phyloP scores from a whole-genome alignment of 2,797 vertebrate genomes.

The Fistularia commersonii region DNA sequence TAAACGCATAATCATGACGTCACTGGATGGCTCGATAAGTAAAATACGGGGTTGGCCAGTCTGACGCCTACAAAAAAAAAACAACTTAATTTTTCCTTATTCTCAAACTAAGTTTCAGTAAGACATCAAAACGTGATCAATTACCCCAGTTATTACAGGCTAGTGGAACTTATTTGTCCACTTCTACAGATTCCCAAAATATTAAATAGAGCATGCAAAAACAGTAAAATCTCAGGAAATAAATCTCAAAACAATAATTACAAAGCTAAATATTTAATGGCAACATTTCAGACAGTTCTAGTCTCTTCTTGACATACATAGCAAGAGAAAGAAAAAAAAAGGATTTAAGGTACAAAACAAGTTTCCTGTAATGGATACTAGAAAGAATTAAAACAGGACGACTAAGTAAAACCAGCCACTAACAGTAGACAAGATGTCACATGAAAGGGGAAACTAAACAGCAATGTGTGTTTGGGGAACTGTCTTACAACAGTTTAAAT shows the following conservation, averaged over 20 bases:
- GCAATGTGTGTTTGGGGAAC: conserved; percentile 10
- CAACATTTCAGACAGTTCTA: conserved; percentile 47
- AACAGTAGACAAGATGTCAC: conserved; percentile 26
- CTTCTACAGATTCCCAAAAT: neutral
- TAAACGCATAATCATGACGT: no score
- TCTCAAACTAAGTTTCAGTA: no score
- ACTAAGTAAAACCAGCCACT: conserved; percentile 31
- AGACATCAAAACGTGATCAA: no score
- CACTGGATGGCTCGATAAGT: no score
- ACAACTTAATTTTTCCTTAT: no score
- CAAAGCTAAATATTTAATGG: conserved; percentile 77
- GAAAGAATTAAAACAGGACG: conserved; percentile 28
- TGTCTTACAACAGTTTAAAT: conserved; percentile 2
- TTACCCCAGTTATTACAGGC: no score
- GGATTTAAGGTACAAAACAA: conserved; percentile 46
- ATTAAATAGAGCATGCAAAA: neutral
- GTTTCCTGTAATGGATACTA: conserved; percentile 26
- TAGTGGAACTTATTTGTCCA: no score
- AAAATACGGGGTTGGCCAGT: no score
- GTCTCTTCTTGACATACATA: conserved; percentile 34
- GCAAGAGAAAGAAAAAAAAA: conserved; percentile 39
- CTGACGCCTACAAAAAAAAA: no score
- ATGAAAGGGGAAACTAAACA: conserved; percentile 18
- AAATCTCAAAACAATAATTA: conserved; percentile 32
- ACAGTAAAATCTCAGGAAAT: conserved; percentile 7